phyloP scores from a whole-genome alignment of 2,797 vertebrate species.

The Poeciliopsis presidionis region DNA sequence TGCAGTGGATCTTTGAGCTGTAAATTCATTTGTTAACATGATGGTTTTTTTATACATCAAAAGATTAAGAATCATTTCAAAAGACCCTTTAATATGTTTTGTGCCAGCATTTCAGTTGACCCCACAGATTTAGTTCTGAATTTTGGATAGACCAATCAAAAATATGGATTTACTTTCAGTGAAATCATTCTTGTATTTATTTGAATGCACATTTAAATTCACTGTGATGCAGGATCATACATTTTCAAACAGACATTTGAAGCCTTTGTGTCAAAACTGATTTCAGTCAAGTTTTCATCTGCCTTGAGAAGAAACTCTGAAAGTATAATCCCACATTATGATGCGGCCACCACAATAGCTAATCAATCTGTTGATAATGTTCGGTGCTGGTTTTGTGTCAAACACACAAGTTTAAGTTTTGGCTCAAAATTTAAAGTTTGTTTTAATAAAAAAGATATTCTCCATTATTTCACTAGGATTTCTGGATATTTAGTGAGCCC shows the following conservation, averaged over 20 bases:
- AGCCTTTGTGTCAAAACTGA: neutral
- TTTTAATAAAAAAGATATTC: neutral
- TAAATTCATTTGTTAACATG: neutral
- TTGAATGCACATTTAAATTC: neutral
- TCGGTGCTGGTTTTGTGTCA: neutral
- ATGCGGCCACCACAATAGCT: neutral
- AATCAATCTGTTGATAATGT: neutral
- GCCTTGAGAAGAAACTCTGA: neutral
- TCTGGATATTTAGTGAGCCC: neutral
- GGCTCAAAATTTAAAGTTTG: neutral
- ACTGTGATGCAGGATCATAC: neutral
- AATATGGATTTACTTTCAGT: neutral
- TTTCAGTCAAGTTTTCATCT: neutral
- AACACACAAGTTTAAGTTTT: neutral
- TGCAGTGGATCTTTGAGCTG: neutral
- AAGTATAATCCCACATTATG: neutral
- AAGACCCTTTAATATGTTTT: neutral
- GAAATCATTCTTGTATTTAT: neutral
- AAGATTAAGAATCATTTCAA: neutral
- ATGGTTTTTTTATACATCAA: too few species aligned
- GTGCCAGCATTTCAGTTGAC: neutral
- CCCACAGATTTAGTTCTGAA: neutral
- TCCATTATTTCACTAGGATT: neutral
- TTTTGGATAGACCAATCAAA: neutral
- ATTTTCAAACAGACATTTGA: neutral